These are phyloP conservation scores for Plutella xylostella DNA, from an alignment of 2,888 invertebrate genomes.

Conservation along the genomic window DNA sequence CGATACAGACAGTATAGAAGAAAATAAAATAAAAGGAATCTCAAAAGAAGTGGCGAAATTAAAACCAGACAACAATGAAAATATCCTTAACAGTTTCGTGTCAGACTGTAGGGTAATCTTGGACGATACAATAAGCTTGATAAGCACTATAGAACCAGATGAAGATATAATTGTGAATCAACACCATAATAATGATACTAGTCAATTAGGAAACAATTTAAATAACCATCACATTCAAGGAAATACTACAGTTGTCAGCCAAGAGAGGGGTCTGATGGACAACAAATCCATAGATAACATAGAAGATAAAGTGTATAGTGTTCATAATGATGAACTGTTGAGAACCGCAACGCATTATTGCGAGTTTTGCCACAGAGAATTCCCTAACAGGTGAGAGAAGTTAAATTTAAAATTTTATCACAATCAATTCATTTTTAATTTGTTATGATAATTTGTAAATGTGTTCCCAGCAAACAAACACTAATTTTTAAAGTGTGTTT, in stretches of 20 bases:
- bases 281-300: background rate
- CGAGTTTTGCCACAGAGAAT: conserved; percentile 23
- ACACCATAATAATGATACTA: background rate
- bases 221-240: background rate
- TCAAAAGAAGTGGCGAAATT: background rate
- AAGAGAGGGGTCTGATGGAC: background rate
- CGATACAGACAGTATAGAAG: background rate
- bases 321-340: conserved; percentile 28
- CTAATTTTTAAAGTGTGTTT: background rate
- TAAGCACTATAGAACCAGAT: too few species aligned
- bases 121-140: background rate
- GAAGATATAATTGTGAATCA: background rate
- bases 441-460: background rate
- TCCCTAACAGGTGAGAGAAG: conserved; percentile 29
- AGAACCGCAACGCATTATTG: conserved; percentile 24
- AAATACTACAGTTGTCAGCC: background rate
- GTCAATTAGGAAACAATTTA: background rate
- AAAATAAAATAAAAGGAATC: background rate
- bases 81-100: background rate
- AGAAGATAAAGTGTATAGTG: conserved; percentile 12
- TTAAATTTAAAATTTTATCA: background rate
- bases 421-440: background rate
- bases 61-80: background rate
- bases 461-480: too few species aligned
- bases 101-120: background rate